Percentiles rank a stretch among this genome's conserved stretches.
phyloP scores from a whole-genome alignment of 2,888 invertebrate species.

The Thysanoteuthis rhombus region DNA sequence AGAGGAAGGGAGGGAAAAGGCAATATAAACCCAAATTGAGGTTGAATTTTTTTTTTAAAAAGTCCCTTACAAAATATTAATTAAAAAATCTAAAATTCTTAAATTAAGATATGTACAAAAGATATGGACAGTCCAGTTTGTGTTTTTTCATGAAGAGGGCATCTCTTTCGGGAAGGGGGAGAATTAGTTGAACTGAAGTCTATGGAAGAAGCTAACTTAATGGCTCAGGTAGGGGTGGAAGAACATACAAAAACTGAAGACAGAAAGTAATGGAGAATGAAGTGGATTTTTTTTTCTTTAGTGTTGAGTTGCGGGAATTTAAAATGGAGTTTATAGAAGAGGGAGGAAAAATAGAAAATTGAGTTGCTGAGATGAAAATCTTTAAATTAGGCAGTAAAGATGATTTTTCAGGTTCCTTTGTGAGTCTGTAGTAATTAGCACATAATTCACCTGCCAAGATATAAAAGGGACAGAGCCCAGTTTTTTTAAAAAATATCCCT shows the following conservation, averaged over 20 bases:
- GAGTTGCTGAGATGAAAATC: background rate
- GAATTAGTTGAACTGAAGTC: background rate
- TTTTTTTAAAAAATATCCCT: background rate
- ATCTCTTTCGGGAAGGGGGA: background rate
- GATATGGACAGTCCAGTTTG: background rate
- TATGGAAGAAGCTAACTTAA: background rate
- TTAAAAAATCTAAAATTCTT: background rate
- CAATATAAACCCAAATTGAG: conserved; percentile 1
- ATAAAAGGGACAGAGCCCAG: background rate
- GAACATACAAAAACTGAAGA: background rate
- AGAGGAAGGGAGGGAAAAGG: background rate
- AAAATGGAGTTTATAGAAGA: background rate
- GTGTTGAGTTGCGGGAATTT: background rate
- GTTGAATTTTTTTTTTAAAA: too few species aligned
- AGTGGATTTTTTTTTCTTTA: background rate
- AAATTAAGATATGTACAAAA: conserved; percentile 12
- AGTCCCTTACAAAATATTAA: background rate
- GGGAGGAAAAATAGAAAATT: background rate
- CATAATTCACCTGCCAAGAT: background rate
- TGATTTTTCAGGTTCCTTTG: background rate
- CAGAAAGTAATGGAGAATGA: background rate
- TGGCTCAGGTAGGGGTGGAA: too few species aligned
- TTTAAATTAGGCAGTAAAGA: background rate
- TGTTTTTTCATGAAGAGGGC: background rate
- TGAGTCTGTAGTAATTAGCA: background rate